Evolutionary conservation across 2,113 vertebrate species (phyloP), one percentile per base, ranked within the genome.

Genomic region (Phylloscopus trochilus): DNA sequence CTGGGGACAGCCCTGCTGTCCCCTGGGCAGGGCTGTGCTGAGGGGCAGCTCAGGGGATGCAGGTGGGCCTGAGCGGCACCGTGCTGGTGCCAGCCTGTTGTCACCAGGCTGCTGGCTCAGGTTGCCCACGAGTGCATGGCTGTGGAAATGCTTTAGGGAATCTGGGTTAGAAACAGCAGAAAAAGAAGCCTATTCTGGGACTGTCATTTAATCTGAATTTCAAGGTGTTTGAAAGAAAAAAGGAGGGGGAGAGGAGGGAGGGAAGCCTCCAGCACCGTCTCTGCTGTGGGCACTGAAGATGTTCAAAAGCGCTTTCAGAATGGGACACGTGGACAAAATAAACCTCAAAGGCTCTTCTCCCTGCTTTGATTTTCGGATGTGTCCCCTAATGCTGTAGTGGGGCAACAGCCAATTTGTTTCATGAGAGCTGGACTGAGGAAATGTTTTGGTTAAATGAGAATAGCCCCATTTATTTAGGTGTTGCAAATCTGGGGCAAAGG

Each of bases 401-500:
- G 67, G 59, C 16, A 24, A 17, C 63, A 91, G 80, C 77, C 86
- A 87, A 15, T 76, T 83, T 8, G 6, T 91, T 92, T 88, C 28
- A 13, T 6, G 80, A 69, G 49, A 87, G 56, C 35, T 78, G 60
- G 73, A 31, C 58, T 66, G 59, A 77, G 10, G 77, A 84, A 67
- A 55, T 31, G 9, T 22, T 92, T 81, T 72, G 74, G 67, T 66
- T 69, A 66, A 77, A 78, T 10, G 31, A 46, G 88, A 92, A 52
- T 12, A 90, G 62, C 51, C 86, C 43, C 0, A 0, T 89, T 83
- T 66, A 63, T 89, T 90, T 83, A 91, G 85, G 88, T 95, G 60
- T 92, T 89, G 83, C 77, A 66, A 67, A 90, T 88, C 76, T 89
- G 64, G 70, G 88, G 70, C 37, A 69, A 88, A 90, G 59, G 66